Evolutionary conservation across 2,888 invertebrate genomes (phyloP).

Genomic region (Hipparchia sbordonii): DNA sequence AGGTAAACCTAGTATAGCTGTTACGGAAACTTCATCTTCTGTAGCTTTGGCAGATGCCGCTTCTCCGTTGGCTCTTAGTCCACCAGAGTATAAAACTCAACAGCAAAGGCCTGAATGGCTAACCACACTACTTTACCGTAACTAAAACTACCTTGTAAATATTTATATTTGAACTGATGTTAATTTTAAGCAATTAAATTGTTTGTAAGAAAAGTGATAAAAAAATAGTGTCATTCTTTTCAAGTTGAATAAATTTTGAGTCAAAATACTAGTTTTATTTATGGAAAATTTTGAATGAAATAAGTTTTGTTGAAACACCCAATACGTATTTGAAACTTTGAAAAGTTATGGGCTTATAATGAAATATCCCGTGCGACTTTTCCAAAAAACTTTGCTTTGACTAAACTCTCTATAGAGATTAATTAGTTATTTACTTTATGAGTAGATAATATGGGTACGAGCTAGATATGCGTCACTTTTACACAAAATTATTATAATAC

Average conservation of each 20-base stretch:
- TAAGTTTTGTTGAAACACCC: too few species aligned
- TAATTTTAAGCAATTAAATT: constrained; percentile 64
- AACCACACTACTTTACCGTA: constrained; percentile 73
- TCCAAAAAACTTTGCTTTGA: too few species aligned
- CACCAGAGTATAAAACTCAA: constrained; percentile 70
- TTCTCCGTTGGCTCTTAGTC: constrained; percentile 69
- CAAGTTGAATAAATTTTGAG: constrained; percentile 72
- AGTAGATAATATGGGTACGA: too few species aligned
- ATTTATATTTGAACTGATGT: constrained; percentile 68
- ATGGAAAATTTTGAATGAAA: too few species aligned
- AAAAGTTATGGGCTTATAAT: too few species aligned
- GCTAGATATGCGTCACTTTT: too few species aligned
- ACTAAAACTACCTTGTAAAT: constrained; percentile 56
- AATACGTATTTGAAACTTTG: too few species aligned
- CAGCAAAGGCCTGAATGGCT: constrained; percentile 74
- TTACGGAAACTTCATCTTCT: constrained; percentile 76
- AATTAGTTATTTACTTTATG: too few species aligned
- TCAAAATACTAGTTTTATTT: constrained; percentile 26
- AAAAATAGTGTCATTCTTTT: constrained; percentile 62
- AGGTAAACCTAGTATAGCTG: constrained; percentile 80
- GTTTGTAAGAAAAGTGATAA: constrained; percentile 69
- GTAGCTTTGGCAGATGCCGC: constrained; percentile 70
- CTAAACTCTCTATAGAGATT: too few species aligned
- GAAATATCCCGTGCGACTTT: too few species aligned
- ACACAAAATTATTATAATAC: too few species aligned